Evolutionary conservation across 2,888 invertebrate genomes (phyloP), one percentile per base, ranked within the genome.

Genomic region (Pachycephus smyrnensis): DNA sequence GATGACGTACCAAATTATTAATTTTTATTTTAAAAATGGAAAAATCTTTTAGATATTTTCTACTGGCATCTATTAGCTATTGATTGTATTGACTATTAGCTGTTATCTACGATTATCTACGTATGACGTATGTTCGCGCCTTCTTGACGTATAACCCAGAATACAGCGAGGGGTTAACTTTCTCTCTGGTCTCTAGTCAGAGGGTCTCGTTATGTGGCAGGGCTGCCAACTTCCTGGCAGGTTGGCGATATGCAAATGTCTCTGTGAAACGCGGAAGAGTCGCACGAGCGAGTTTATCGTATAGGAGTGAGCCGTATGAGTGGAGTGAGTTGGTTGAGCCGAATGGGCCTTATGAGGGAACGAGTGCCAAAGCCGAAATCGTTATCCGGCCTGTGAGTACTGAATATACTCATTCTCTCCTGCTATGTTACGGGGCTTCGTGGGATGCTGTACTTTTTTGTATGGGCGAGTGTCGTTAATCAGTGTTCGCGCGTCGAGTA

Each of bases 401-500:
- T 55, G 55, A 55, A 55, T 23, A 23, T 55, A 55, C 23, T 55
- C 55, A 55, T 55, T 55, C 55, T 23, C 55, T 55, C 9, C 55
- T 23, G 55, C 15, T n/a, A n/a, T n/a, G 55, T 55, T 55, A 23
- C 23, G 55, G 23, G 23, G 55, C 23, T 55, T 23, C 55, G 55
- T 55, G 55, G 55, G 55, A 55, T 55, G 55, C 55, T 55, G 55
- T 55, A 6, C 23, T 55, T 55, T 55, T 55, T 55, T 55, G 23
- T 55, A 40, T 55, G 23, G 23, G 1, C 55, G 23, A 55, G 55
- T 55, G 55, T 55, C 83, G 86, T 87, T 87, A 85, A 88, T 86
- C 88, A 84, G 80, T 79, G 79, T 82, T 81, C 78, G 80, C 79
- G 77, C 79, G 80, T 80, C 85, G 85, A 84, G 85, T 83, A 86